These are phyloP conservation scores for Apaloderma vittatum DNA, from an alignment of 2,113 vertebrate species.

Conservation along the genomic window DNA sequence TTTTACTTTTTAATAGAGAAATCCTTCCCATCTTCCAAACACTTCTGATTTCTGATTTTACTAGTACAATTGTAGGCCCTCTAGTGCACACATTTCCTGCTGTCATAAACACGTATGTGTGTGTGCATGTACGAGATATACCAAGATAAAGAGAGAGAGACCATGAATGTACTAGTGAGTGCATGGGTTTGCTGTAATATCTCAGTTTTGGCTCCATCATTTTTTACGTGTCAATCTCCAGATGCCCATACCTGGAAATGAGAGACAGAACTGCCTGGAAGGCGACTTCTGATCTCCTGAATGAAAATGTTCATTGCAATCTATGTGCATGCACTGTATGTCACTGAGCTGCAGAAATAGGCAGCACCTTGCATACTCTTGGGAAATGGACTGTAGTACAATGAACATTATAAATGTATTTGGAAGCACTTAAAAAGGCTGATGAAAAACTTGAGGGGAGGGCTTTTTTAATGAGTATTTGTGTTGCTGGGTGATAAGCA, in stretches of 20 bases:
- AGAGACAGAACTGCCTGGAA: not conserved
- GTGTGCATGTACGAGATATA: not conserved
- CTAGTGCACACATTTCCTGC: not conserved
- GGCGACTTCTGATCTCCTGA: not conserved
- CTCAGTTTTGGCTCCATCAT: not conserved
- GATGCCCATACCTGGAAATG: not conserved
- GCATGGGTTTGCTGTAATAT: not conserved
- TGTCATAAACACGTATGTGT: not conserved
- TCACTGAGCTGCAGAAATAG: not conserved
- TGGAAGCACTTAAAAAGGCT: not conserved
- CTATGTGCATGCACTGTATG: not conserved
- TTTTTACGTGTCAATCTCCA: not conserved
- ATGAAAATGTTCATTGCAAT: not conserved
- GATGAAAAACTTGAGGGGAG: not conserved
- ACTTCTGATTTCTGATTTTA: not conserved
- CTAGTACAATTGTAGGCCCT: not conserved
- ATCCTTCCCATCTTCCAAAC: not conserved
- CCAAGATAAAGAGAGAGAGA: not conserved
- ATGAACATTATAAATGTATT: not conserved
- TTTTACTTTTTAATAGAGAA: not conserved
- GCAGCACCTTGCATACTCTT: not conserved
- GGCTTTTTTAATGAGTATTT: not conserved
- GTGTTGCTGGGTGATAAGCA: not conserved
- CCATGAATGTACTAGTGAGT: not conserved
- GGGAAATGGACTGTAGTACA: not conserved